A percentile compares a stretch with the other conserved stretches of the same genome.
Conservation (phyloP, 2,113 vertebrate genomes). For the Gnathochromis pfefferi region DNA sequence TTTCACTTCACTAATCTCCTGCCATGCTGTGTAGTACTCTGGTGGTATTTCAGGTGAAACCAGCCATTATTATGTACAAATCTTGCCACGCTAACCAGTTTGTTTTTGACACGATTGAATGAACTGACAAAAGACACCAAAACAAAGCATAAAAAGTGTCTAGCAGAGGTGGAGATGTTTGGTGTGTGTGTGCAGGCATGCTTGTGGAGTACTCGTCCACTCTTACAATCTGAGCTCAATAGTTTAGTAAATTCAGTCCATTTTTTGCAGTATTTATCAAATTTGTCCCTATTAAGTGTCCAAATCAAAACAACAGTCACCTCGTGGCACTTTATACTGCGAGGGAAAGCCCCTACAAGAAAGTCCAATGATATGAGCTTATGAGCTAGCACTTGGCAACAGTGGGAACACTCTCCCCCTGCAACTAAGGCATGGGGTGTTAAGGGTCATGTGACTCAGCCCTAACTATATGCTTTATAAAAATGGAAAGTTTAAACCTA, state of each 20-base stretch:
- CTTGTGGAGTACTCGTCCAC: neutral
- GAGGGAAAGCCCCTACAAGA: too few relatives aligned
- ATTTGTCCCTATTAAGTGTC: neutral
- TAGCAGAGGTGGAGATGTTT: neutral
- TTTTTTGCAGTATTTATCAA: fast-evolving
- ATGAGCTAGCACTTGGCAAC: neutral
- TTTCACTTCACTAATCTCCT: neutral
- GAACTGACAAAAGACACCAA: neutral
- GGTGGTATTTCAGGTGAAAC: neutral
- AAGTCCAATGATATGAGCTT: neutral
- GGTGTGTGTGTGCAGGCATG: neutral
- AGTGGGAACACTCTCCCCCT: fast-evolving
- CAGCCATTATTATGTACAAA: neutral
- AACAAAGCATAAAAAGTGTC: neutral
- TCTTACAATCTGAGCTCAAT: fast-evolving
- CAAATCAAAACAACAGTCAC: neutral
- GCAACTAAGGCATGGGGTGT: neutral
- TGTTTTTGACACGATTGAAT: neutral
- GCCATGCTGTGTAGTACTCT: neutral
- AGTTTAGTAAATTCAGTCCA: neutral
- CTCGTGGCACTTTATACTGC: neutral
- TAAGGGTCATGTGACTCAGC: neutral
- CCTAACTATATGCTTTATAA: neutral
- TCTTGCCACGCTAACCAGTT: fast-evolving
- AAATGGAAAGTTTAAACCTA: neutral